A percentile compares a stretch with the other conserved stretches of the same genome.
These are phyloP conservation scores for Spheniscus mendiculus DNA, from an alignment of 2,113 vertebrate species.

Conservation along the genomic window DNA sequence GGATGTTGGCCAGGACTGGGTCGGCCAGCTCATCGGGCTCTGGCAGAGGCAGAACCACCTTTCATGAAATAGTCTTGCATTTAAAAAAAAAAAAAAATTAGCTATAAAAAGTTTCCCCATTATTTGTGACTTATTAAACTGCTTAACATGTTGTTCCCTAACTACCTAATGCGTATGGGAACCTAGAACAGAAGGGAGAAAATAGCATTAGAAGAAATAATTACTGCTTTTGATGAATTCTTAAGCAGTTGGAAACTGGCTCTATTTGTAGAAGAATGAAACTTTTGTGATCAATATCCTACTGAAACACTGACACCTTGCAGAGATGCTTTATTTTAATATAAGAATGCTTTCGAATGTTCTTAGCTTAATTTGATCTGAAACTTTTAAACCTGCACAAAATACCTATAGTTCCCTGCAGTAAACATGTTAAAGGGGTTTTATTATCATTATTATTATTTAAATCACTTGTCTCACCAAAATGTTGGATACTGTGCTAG, in stretches of 20 bases:
- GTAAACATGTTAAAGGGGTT: rapidly evolving
- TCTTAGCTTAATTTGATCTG: neutral
- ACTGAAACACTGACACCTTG: rapidly evolving
- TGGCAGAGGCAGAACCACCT: rapidly evolving
- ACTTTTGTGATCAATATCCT: neutral
- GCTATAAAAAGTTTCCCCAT: neutral
- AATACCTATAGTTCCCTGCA: rapidly evolving
- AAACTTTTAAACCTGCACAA: neutral
- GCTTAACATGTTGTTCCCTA: neutral
- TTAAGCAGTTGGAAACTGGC: neutral
- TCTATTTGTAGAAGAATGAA: neutral
- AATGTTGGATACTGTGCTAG: rapidly evolving
- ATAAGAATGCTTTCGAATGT: rapidly evolving
- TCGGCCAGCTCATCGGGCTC: rapidly evolving
- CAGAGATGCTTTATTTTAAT: neutral
- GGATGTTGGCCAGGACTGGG: neutral
- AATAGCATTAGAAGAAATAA: neutral
- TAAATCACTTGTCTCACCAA: rapidly evolving
- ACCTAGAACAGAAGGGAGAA: neutral
- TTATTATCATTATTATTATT: neutral
- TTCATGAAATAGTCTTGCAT: neutral
- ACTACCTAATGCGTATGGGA: neutral
- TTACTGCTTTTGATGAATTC: neutral
- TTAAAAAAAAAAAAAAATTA: neutral
- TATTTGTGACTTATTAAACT: neutral